phyloP scores from a whole-genome alignment of 2,113 vertebrate genomes.

The Corvus hawaiiensis region DNA sequence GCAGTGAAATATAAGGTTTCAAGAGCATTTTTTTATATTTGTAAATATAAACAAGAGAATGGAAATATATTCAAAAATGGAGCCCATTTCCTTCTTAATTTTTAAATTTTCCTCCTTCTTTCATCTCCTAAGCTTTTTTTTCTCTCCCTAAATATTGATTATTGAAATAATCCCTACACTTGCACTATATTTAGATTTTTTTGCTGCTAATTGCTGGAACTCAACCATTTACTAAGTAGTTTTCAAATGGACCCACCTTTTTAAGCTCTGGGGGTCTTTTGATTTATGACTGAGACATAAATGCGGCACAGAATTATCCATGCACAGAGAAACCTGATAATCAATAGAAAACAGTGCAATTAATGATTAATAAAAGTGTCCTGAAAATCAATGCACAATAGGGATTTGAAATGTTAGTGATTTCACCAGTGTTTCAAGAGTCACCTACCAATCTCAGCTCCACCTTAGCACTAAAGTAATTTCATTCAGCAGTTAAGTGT shows the following conservation, averaged over 20 bases:
- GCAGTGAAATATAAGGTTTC: neutral
- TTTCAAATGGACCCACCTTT: neutral
- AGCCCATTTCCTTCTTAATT: neutral
- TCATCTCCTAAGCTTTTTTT: neutral
- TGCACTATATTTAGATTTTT: neutral
- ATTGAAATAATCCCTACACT: neutral
- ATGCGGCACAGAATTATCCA: neutral
- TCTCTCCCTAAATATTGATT: neutral
- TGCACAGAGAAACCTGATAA: neutral
- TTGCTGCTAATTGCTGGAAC: neutral
- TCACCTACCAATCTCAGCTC: neutral
- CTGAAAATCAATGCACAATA: neutral
- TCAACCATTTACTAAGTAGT: neutral
- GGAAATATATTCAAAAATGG: neutral
- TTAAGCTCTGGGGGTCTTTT: neutral
- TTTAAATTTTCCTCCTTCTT: neutral
- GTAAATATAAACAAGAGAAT: neutral
- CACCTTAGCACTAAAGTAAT: neutral
- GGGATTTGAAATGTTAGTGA: neutral
- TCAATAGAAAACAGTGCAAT: neutral
- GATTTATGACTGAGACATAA: neutral
- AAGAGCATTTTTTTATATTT: neutral
- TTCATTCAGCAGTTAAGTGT: neutral
- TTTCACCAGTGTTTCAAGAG: neutral
- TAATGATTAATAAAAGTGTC: conserved; percentile 1